Evolutionary conservation across 2,797 vertebrate genomes (phyloP), one percentile per base, ranked within the genome.

Genomic region (Gadopsis marmoratus): DNA sequence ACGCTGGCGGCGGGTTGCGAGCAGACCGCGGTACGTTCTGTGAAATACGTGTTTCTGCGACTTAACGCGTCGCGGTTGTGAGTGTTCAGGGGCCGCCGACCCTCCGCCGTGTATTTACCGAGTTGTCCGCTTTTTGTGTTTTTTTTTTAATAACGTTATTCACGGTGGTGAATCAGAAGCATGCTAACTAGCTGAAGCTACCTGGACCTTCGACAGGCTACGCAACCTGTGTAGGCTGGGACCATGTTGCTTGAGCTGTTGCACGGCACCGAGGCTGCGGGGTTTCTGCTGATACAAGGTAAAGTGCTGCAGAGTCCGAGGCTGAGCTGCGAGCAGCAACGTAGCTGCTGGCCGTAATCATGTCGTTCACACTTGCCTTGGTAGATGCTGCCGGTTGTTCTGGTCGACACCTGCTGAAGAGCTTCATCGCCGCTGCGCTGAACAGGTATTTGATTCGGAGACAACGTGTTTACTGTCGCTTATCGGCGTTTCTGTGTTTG

Each of bases 251-350:
- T 89, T 58, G 94, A 95, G 47, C 43, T 94, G 56, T 48, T 95
- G 21, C 92, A 95, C 79, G 93, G 90, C 70, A 53, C 59, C n/a
- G 95, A 95, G 26, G 64, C 71, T 37, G 95, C 93, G 76, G 93
- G 93, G 58, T 80, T 96, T 53, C 83, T 94, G 29, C 63, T 96
- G 48, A 93, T 96, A 72, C 87, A 92, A 93, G 96, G 95, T 96
- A 94, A 51, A 12, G 4, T 16, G 17, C 39, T 19, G 17, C 13
- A 6, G 1, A 31, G 19, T 37, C 23, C 9, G 7, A 33, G 14
- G 39, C 5, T 14, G 2, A 53, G 1, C 7, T 63, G 21, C 4
- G 2, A 55, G 17, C 19, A 61, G 0, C 17, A 12, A 14, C 35
- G 5, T 3, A 19, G 21, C 31, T 12, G 9, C 48, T 31, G n/a